Evolutionary conservation across 2,113 vertebrate genomes (phyloP).

Genomic region (Nycticryphes semicollaris): DNA sequence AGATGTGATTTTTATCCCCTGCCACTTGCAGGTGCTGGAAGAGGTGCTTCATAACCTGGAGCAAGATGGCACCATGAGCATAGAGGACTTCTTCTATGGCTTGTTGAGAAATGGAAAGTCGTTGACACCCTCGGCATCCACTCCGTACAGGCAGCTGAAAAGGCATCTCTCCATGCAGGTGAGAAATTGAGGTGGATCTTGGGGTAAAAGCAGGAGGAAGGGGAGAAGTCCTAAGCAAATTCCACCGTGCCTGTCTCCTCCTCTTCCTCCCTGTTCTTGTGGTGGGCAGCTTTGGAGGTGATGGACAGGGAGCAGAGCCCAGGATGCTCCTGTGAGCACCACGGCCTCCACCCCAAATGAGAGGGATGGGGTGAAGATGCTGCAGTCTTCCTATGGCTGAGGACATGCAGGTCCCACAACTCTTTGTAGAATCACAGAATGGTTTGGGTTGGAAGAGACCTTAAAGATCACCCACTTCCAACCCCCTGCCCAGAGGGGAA

Average conservation of each 20-base stretch:
- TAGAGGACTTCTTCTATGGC: conserved; percentile 88
- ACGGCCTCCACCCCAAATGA: neutral
- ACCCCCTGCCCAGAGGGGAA: neutral
- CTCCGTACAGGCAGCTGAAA: conserved; percentile 92
- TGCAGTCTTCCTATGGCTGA: neutral
- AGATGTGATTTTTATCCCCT: neutral
- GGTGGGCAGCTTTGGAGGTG: neutral
- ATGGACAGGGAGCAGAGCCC: neutral
- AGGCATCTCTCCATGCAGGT: conserved; percentile 94
- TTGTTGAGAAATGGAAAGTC: conserved; percentile 82
- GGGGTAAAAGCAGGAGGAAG: neutral
- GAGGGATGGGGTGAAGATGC: neutral
- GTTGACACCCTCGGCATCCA: conserved; percentile 84
- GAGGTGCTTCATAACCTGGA: conserved; percentile 80
- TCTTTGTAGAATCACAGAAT: neutral
- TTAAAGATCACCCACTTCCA: neutral
- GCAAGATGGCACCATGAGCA: conserved; percentile 80
- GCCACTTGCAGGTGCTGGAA: conserved; percentile 72
- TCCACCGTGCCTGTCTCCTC: neutral
- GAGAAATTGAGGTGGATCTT: neutral
- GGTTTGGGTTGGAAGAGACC: neutral
- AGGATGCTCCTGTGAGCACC: neutral
- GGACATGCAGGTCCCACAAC: neutral
- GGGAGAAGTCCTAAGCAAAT: neutral
- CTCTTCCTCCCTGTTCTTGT: neutral